Evolutionary conservation across 2,797 vertebrate genomes (phyloP).

Genomic region (Ptychadena robeensis): DNA sequence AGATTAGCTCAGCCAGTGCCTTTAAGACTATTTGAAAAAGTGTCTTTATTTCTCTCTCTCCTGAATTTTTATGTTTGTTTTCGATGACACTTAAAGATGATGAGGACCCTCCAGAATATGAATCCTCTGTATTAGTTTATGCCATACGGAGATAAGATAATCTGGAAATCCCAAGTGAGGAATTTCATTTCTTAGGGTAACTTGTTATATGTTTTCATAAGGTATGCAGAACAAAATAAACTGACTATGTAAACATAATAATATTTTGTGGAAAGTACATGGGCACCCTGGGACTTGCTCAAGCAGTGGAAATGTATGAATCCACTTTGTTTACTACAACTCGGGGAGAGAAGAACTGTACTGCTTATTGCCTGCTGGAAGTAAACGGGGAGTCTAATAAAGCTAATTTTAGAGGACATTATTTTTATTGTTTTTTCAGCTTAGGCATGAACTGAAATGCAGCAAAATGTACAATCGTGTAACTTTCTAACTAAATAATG

Average conservation of each 20-base stretch:
- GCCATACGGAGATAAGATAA: conserved; percentile 26
- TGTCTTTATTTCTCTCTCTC: neutral
- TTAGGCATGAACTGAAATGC: conserved; percentile 36
- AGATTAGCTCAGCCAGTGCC: too few relatives aligned
- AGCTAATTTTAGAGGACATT: conserved; percentile 49
- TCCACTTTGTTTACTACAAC: conserved; percentile 41
- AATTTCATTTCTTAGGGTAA: conserved; percentile 48
- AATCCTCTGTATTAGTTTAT: conserved; percentile 18
- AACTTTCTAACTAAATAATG: conserved; percentile 28
- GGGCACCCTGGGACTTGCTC: conserved; percentile 48
- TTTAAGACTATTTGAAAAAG: neutral
- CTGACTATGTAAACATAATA: conserved; percentile 60
- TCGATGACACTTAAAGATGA: neutral
- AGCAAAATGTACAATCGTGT: conserved; percentile 29
- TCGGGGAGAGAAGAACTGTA: conserved; percentile 35
- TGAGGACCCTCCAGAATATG: neutral
- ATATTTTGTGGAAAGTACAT: conserved; percentile 59
- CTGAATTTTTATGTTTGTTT: neutral
- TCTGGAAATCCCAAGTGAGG: conserved; percentile 15
- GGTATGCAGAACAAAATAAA: conserved; percentile 55
- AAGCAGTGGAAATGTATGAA: conserved; percentile 47
- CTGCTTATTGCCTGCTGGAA: conserved; percentile 48
- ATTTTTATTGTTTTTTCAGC: conserved; percentile 41
- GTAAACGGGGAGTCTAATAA: conserved; percentile 44
- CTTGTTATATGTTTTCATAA: conserved; percentile 56